Evolutionary conservation across 2,113 vertebrate species (phyloP).

Genomic region (Aepyceros melampus): DNA sequence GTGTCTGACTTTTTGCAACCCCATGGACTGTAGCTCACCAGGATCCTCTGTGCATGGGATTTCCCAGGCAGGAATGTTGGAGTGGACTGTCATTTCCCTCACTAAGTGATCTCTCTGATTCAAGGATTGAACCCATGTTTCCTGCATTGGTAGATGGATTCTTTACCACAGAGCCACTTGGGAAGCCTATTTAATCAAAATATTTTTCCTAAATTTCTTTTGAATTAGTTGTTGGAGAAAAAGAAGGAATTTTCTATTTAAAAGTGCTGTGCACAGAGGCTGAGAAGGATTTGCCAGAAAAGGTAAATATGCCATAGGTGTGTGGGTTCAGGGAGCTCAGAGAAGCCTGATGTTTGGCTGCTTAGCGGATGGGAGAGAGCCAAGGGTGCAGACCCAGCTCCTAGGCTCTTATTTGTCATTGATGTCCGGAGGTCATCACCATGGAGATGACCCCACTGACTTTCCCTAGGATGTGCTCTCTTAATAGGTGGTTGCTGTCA

Average conservation of each 20-base stretch:
- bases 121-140: background rate
- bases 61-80: background rate
- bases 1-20: background rate
- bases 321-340: background rate
- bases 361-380: background rate
- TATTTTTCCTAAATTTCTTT: background rate
- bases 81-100: background rate
- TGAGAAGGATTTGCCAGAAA: background rate
- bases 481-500: background rate
- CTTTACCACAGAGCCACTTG: background rate
- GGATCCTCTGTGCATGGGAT: background rate
- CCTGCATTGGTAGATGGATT: background rate
- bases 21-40: background rate
- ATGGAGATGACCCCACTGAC: background rate
- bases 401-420: background rate
- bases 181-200: background rate
- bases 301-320: too few relatives aligned
- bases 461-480: background rate
- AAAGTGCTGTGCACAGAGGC: background rate
- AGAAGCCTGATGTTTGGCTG: background rate
- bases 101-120: background rate
- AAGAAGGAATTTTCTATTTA: background rate
- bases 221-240: background rate
- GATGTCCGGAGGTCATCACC: background rate
- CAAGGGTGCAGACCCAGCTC: fast-evolving